phyloP scores from a whole-genome alignment of 2,113 vertebrate genomes.

The Tauraco erythrolophus region DNA sequence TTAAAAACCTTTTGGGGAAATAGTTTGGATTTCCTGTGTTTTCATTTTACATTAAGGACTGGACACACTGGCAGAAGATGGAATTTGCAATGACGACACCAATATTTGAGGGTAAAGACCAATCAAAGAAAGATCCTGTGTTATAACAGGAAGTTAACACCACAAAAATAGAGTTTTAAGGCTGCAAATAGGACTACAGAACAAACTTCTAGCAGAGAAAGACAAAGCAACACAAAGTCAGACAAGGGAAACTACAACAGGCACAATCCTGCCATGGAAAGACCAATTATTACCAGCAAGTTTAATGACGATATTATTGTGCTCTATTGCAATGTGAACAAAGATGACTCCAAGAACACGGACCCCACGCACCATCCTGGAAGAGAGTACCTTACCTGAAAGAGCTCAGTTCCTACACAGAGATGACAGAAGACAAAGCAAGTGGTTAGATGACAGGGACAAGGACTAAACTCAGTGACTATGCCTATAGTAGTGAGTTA shows the following conservation, averaged over 20 bases:
- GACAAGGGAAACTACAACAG: background rate
- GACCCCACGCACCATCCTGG: background rate
- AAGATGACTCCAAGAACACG: background rate
- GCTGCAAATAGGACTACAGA: background rate
- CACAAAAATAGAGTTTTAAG: background rate
- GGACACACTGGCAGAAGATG: background rate
- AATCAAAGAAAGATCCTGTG: background rate
- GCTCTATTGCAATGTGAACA: background rate
- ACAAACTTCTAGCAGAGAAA: background rate
- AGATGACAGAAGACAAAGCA: background rate
- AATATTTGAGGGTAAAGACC: background rate
- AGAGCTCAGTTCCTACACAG: background rate
- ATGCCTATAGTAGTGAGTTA: background rate
- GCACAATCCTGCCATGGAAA: background rate
- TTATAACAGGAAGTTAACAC: background rate
- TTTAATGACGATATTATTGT: background rate
- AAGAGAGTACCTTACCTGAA: background rate
- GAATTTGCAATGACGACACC: background rate
- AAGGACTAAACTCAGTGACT: background rate
- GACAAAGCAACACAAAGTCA: background rate
- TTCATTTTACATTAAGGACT: background rate
- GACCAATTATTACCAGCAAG: background rate
- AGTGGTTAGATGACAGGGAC: background rate
- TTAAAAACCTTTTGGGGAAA: background rate
- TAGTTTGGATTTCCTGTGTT: background rate